A percentile compares a stretch with the other conserved stretches of the same genome.
Conservation (phyloP, 2,888 invertebrate species). For the Ypsolopha scabrella region DNA sequence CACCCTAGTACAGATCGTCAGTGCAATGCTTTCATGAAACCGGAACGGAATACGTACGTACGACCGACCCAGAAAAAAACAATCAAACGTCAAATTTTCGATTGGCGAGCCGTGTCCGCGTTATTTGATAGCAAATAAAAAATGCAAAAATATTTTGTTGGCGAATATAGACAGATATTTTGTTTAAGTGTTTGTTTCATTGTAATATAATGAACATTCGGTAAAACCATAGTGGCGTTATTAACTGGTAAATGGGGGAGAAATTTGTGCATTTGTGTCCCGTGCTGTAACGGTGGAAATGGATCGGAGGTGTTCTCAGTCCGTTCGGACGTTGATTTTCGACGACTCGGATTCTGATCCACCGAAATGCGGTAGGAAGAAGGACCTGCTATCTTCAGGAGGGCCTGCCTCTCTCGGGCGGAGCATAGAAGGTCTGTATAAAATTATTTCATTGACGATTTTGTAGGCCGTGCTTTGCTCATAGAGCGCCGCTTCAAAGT, state of each 20-base stretch:
- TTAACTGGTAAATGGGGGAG: conserved; percentile 43
- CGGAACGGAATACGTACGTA: too few relatives aligned
- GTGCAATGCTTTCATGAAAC: too few relatives aligned
- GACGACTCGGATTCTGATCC: conserved; percentile 77
- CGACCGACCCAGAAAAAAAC: not conserved
- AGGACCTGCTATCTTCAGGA: conserved; percentile 41
- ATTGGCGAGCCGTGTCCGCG: conserved; percentile 45
- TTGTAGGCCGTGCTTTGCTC: not conserved
- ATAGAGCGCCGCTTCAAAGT: conserved; percentile 24
- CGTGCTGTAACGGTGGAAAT: conserved; percentile 51
- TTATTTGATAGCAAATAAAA: conserved; percentile 40
- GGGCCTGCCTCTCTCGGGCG: conserved; percentile 52
- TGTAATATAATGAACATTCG: not conserved
- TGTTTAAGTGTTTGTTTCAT: not conserved
- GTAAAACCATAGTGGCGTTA: not conserved
- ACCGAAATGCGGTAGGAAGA: conserved; percentile 51
- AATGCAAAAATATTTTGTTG: conserved; percentile 19
- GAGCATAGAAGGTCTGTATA: conserved; percentile 53
- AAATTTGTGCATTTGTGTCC: conserved; percentile 47
- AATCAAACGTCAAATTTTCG: conserved; percentile 33
- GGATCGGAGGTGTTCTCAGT: conserved; percentile 75
- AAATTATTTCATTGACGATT: not conserved
- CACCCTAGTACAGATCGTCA: too few relatives aligned
- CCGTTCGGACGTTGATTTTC: conserved; percentile 82
- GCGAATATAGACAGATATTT: not conserved